A percentile compares a stretch with the other conserved stretches of the same genome.
phyloP scores from a whole-genome alignment of 1,140 invertebrate genomes.

The Thaumetopoea pityocampa region DNA sequence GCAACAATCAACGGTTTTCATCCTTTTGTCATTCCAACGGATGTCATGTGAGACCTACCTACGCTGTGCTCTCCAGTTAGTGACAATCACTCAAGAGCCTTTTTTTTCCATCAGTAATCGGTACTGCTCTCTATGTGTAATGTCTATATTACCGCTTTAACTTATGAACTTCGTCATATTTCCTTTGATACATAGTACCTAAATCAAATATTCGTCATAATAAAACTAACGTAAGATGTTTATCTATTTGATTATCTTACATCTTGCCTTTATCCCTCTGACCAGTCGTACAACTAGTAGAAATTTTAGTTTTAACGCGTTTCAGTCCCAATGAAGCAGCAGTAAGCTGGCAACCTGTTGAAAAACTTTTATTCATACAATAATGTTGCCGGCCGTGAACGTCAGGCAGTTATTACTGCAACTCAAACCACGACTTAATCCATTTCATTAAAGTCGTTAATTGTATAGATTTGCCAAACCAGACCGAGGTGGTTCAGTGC shows the following conservation, averaged over 20 bases:
- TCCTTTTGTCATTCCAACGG: no score
- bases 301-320: conserved; percentile 28
- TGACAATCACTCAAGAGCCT: no score
- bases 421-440: conserved; percentile 9
- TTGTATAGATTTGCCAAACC: background rate
- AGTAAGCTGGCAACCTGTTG: conserved; percentile 35
- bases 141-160: no score
- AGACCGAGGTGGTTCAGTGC: background rate
- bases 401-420: background rate
- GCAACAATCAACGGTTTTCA: no score
- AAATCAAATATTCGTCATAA: no score
- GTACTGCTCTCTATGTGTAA: no score
- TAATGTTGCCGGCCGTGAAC: conserved; percentile 14
- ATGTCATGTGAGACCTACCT: no score
- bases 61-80: no score
- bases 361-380: conserved; percentile 40
- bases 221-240: no score
- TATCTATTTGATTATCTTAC: conserved; percentile 4
- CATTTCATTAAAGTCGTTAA: conserved; percentile 11
- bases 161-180: no score
- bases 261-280: conserved; percentile 3
- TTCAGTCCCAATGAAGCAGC: conserved; percentile 26
- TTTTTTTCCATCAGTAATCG: no score
- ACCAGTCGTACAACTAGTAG: conserved; percentile 1
- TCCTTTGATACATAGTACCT: no score